Percentiles rank a stretch among this genome's conserved stretches.
phyloP scores from a whole-genome alignment of 2,888 invertebrate species.

The Seira musarum region DNA sequence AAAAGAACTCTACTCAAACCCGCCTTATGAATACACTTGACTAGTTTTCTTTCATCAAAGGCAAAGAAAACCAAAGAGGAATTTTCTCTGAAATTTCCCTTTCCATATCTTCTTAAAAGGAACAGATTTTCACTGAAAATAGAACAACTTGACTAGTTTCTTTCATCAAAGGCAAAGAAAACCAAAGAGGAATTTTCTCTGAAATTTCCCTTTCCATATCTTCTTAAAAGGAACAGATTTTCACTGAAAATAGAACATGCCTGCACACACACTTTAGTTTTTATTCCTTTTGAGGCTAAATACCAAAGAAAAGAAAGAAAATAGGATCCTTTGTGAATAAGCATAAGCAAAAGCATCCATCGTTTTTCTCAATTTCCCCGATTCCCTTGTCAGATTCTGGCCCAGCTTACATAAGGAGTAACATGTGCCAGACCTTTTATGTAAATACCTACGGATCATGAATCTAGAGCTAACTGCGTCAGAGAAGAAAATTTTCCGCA shows the following conservation, averaged over 20 bases:
- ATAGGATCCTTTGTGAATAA: constrained; percentile 43
- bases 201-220: constrained; percentile 16
- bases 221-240: not conserved
- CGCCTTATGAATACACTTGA: too few species aligned
- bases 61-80: constrained; percentile 22
- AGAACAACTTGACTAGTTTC: constrained; percentile 36
- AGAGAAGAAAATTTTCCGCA: too few species aligned
- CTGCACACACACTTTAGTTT: constrained; percentile 2
- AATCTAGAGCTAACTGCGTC: too few species aligned
- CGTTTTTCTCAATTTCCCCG: too few species aligned
- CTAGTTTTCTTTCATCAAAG: constrained; percentile 37
- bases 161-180: constrained; percentile 26
- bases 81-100: constrained; percentile 19
- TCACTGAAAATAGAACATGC: constrained; percentile 6
- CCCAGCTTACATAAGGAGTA: too few species aligned
- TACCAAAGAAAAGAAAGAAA: constrained; percentile 50
- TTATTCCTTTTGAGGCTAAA: constrained; percentile 40
- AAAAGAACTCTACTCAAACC: too few species aligned
- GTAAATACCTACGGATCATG: too few species aligned
- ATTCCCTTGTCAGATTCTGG: too few species aligned
- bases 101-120: constrained; percentile 1
- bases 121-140: not conserved
- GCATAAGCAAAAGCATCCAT: too few species aligned
- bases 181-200: constrained; percentile 23
- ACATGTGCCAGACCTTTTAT: too few species aligned